These are phyloP conservation scores for Peribatodes rhomboidaria DNA, from an alignment of 2,888 invertebrate species.

Conservation along the genomic window DNA sequence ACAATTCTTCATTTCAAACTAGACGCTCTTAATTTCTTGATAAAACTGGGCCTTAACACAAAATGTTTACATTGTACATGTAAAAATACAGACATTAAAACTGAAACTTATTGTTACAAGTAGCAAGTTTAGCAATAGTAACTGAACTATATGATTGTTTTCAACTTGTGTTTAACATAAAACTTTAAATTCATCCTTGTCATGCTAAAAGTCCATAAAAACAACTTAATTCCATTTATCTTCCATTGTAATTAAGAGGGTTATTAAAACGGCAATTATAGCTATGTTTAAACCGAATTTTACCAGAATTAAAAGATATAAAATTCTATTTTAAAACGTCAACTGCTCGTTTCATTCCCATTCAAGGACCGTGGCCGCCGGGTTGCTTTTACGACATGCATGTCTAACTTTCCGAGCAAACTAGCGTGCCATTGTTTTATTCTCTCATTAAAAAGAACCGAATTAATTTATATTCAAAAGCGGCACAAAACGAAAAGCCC, in stretches of 20 bases:
- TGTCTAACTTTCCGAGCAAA: conserved; percentile 31
- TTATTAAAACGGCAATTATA: conserved; percentile 8
- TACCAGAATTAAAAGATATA: not conserved
- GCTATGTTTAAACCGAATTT: conserved; percentile 4
- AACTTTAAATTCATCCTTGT: not conserved
- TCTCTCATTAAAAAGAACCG: conserved; percentile 55
- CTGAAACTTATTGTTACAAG: not conserved
- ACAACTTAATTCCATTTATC: not conserved
- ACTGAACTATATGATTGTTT: not conserved
- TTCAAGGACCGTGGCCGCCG: conserved; percentile 20
- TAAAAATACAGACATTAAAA: not conserved
- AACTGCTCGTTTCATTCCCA: conserved; percentile 33
- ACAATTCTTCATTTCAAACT: too few species aligned
- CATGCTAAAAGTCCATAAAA: conserved; percentile 17
- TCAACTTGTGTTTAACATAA: not conserved
- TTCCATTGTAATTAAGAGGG: conserved; percentile 1
- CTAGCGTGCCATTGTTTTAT: conserved; percentile 40
- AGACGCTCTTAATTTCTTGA: too few species aligned
- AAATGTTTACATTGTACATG: not conserved
- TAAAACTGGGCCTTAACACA: too few species aligned
- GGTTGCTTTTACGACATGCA: conserved; percentile 35
- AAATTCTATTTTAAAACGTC: conserved; percentile 19
- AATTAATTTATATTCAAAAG: conserved; percentile 67
- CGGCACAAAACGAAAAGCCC: conserved; percentile 55
- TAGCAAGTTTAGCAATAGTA: not conserved